Percentiles rank a stretch among this genome's conserved stretches.
These are phyloP conservation scores for Sebastolobus altivelis DNA, from an alignment of 2,797 vertebrate genomes.

Conservation along the genomic window DNA sequence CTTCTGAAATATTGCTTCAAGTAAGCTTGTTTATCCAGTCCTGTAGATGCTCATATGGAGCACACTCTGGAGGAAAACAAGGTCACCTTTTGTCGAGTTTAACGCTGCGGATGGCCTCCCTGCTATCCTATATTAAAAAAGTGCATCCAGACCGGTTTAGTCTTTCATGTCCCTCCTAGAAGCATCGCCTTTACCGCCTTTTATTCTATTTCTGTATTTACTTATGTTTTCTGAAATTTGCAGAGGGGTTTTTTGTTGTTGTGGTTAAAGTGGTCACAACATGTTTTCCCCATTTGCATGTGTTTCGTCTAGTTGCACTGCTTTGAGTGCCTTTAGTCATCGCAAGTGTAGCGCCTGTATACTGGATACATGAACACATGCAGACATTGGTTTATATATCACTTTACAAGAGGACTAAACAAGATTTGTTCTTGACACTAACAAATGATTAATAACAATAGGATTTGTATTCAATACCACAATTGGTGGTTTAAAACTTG, in stretches of 20 bases:
- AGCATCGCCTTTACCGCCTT: background rate
- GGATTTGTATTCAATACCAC: background rate
- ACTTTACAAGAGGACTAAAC: background rate
- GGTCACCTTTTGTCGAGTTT: background rate
- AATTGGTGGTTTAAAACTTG: background rate
- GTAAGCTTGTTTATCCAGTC: background rate
- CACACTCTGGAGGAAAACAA: constrained; percentile 13
- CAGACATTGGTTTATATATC: background rate
- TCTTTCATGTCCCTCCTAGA: background rate
- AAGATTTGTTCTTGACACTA: background rate
- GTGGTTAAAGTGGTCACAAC: background rate
- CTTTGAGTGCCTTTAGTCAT: background rate
- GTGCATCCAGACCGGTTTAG: background rate
- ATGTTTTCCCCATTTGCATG: background rate
- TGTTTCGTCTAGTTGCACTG: background rate
- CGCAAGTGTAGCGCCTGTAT: background rate
- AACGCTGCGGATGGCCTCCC: background rate
- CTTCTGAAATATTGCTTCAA: background rate
- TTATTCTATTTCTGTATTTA: background rate
- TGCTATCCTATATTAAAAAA: background rate
- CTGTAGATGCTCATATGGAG: constrained; percentile 9
- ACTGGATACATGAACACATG: background rate
- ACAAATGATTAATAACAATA: background rate
- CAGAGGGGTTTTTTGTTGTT: background rate
- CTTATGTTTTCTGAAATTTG: background rate